These are phyloP conservation scores for Amaurobius ferox DNA, from an alignment of 2,888 invertebrate genomes.

Conservation along the genomic window DNA sequence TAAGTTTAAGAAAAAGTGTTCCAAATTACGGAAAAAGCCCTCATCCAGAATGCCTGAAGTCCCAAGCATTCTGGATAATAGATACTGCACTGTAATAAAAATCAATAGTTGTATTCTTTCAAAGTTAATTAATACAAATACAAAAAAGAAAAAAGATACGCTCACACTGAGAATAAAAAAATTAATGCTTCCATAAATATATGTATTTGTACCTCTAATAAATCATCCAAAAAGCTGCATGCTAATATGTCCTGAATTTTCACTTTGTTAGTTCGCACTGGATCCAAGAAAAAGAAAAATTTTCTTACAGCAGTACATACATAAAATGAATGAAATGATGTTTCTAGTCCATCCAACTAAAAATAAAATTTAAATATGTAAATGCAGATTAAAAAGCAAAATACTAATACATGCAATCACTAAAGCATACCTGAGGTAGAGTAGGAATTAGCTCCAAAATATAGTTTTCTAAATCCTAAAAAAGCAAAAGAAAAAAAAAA, in stretches of 20 bases:
- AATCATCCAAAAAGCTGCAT: slow-evolving; percentile 93
- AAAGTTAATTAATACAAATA: no score
- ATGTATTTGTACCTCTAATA: slow-evolving; percentile 84
- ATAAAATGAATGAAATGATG: slow-evolving; percentile 96
- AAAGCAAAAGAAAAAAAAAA: no score
- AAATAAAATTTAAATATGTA: no score
- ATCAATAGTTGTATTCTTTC: no score
- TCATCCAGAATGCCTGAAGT: no score
- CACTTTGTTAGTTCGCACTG: slow-evolving; percentile 89
- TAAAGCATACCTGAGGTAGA: slow-evolving; percentile 83
- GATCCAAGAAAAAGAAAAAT: slow-evolving; percentile 96
- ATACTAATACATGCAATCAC: background rate
- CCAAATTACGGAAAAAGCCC: no score
- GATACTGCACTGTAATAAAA: no score
- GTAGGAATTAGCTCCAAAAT: slow-evolving; percentile 95
- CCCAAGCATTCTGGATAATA: no score
- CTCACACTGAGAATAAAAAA: no score
- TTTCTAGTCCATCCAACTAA: slow-evolving; percentile 88
- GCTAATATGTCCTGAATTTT: slow-evolving; percentile 94
- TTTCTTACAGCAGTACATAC: slow-evolving; percentile 96
- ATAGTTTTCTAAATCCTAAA: slow-evolving; percentile 94
- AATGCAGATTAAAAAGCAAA: background rate
- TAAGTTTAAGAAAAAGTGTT: no score
- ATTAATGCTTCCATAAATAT: no score
- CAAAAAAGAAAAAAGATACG: no score